Evolutionary conservation across 2,113 vertebrate genomes (phyloP), one percentile per base, ranked within the genome.

Genomic region (Cettia cetti): DNA sequence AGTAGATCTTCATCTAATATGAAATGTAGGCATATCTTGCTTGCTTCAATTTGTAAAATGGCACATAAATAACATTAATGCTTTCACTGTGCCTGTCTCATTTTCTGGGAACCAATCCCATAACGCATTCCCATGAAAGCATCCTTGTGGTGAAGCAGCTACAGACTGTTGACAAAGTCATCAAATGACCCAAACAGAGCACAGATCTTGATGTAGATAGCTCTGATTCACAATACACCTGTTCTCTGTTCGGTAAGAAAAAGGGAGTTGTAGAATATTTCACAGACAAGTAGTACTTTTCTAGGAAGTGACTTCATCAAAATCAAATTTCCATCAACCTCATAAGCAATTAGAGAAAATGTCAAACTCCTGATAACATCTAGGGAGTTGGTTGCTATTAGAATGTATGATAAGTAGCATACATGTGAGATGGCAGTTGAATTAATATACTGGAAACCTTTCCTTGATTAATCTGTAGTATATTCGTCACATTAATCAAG

Each of bases 381-480:
- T 66, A 63, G 35, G 31, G 56, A 94, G 26, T 78, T 85, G 65
- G 40, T 65, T 91, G 72, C 56, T 86, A 30, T 91, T 95, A 91
- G 49, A 79, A 76, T 76, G 57, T 82, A 35, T 56, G 83, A 64
- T 79, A 94, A 91, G 77, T 82, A 89, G 47, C 33, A 79, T 82
- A 59, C 45, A 65, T 63, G 84, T 65, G 87, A 92, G 66, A 85
- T 91, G n/a, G 37, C 37, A 68, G 89, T 92, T 82, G 91, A 91
- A 91, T 94, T 95, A 92, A 94, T 82, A 87, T 69, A 87, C 45
- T 91, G 53, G 66, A 82, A 87, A 71, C 76, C 54, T 94, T 79
- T 79, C 24, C 77, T 87, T 95, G 89, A 97, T 95, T 96, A 96
- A 86, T 92, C 57, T 76, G 23, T 72, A n/a, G 28, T 85, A 71